These are phyloP conservation scores for Mugil cephalus DNA, from an alignment of 2,113 vertebrate species.

Conservation along the genomic window DNA sequence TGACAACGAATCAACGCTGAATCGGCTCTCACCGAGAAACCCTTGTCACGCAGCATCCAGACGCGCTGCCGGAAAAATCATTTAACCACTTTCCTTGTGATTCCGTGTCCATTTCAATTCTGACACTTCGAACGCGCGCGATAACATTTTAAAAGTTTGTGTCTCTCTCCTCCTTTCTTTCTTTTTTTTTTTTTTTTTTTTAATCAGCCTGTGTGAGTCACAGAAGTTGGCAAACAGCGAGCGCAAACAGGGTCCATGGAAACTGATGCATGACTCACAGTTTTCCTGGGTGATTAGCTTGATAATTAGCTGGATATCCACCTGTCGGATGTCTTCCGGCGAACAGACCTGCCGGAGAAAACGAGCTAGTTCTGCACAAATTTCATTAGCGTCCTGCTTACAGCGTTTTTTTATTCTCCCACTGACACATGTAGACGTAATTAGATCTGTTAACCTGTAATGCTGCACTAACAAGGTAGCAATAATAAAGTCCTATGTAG, in stretches of 20 bases:
- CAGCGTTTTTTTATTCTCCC: not conserved
- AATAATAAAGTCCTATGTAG: not conserved
- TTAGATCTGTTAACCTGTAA: slow-evolving; percentile 9
- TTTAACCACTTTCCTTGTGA: slow-evolving; percentile 36
- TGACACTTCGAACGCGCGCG: slow-evolving; percentile 10
- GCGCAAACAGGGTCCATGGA: not conserved
- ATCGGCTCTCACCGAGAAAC: slow-evolving; percentile 26
- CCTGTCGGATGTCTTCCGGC: slow-evolving; percentile 27
- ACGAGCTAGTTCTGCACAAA: slow-evolving; percentile 21
- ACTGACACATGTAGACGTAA: slow-evolving; percentile 25
- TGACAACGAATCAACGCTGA: slow-evolving; percentile 58
- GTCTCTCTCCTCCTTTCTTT: not conserved
- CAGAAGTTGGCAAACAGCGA: not conserved
- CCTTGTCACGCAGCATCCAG: slow-evolving; percentile 41
- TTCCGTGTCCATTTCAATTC: slow-evolving; percentile 37
- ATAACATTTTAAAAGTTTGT: slow-evolving; percentile 13
- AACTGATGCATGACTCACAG: slow-evolving; percentile 22
- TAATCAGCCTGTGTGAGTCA: not conserved
- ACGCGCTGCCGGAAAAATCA: slow-evolving; percentile 23
- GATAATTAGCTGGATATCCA: slow-evolving; percentile 41
- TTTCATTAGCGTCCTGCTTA: slow-evolving; percentile 20
- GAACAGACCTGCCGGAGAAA: slow-evolving; percentile 12
- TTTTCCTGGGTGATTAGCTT: slow-evolving; percentile 31
- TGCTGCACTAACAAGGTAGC: slow-evolving; percentile 9
- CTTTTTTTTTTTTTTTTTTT: not conserved